Conservation (phyloP, 1,140 invertebrate species). For the Rhagoletis zephyria region DNA sequence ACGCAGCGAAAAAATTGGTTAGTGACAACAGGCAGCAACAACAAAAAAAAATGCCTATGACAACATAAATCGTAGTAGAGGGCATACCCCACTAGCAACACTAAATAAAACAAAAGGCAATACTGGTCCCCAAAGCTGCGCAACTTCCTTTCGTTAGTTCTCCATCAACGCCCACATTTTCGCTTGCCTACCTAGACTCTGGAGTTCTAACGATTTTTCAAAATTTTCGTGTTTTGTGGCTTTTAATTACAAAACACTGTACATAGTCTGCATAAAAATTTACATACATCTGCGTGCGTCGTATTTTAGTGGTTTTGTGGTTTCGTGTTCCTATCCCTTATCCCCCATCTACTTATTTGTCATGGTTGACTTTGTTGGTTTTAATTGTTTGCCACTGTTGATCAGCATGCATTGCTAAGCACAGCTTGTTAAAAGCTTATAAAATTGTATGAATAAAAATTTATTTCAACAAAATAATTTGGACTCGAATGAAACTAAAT, state of each 20-base stretch:
- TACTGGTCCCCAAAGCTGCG: background rate
- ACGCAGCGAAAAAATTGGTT: background rate
- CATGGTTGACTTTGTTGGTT: background rate
- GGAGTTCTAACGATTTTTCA: conserved; percentile 12
- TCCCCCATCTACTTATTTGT: background rate
- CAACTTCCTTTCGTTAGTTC: conserved; percentile 17
- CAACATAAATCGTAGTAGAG: background rate
- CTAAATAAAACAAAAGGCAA: background rate
- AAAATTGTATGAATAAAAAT: background rate
- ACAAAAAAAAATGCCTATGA: background rate
- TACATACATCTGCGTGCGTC: background rate
- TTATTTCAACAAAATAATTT: background rate
- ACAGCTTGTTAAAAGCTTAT: background rate
- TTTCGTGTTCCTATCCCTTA: background rate
- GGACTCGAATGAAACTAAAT: background rate
- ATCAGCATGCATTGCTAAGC: background rate
- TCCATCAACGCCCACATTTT: background rate
- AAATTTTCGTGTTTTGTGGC: conserved; percentile 1
- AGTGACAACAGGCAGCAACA: background rate
- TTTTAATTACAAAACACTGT: background rate
- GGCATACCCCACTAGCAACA: background rate
- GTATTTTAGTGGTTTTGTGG: no score
- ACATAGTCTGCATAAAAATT: background rate
- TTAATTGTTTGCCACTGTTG: background rate
- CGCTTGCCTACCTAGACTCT: background rate